Conservation (phyloP, 2,888 invertebrate genomes). For the Lymantria dispar region DNA sequence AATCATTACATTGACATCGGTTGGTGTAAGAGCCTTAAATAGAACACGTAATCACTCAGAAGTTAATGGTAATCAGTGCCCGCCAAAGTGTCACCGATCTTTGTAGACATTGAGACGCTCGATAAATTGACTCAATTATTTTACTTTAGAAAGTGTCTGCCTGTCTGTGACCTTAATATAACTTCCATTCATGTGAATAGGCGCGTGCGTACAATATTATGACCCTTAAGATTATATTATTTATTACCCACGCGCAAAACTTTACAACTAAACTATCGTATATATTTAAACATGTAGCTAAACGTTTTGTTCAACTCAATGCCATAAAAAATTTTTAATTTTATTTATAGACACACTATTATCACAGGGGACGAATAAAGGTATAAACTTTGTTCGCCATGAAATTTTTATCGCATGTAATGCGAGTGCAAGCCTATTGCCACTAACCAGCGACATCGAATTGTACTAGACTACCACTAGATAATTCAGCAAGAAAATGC, state of each 20-base stretch:
- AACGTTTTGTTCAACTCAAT: neutral
- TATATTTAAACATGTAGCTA: neutral
- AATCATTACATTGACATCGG: conserved; percentile 14
- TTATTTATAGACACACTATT: no score
- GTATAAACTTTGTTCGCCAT: no score
- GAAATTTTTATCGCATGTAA: no score
- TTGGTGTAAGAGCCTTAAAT: conserved; percentile 17
- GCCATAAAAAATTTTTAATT: no score
- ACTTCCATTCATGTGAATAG: conserved; percentile 52
- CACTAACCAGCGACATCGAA: no score
- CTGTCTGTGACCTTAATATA: conserved; percentile 61
- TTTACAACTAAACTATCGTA: neutral
- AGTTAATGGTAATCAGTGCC: conserved; percentile 34
- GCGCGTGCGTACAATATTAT: conserved; percentile 42
- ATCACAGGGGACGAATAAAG: no score
- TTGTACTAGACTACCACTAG: no score
- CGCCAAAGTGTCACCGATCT: conserved; percentile 53
- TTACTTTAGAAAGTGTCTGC: conserved; percentile 47
- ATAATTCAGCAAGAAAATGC: no score
- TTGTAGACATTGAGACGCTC: conserved; percentile 52
- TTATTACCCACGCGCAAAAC: conserved; percentile 16
- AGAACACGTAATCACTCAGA: conserved; percentile 30
- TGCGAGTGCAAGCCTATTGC: no score
- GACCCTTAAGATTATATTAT: conserved; percentile 27
- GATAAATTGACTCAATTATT: conserved; percentile 68